These are phyloP conservation scores for Limnothrissa miodon DNA, from an alignment of 2,113 vertebrate species.

Conservation along the genomic window DNA sequence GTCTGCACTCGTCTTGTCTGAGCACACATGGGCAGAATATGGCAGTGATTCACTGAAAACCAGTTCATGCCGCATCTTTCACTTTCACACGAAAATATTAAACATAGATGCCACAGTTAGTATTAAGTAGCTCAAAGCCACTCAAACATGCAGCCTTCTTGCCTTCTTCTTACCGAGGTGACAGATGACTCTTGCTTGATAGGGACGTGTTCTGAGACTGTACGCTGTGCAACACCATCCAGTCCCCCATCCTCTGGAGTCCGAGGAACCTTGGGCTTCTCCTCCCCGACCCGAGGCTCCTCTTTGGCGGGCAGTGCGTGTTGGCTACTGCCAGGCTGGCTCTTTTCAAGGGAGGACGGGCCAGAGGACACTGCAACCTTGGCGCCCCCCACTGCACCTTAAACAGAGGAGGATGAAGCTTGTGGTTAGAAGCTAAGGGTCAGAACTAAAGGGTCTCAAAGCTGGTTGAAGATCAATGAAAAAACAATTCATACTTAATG, in stretches of 20 bases:
- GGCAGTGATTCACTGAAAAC: background rate
- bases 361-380: conserved; percentile 95
- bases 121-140: background rate
- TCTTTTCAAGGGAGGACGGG: conserved; percentile 86
- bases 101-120: background rate
- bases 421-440: conserved; percentile 83
- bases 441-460: conserved; percentile 1
- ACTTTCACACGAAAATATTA: background rate
- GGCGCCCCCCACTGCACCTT: conserved; percentile 99
- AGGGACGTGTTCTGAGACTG: conserved; percentile 79
- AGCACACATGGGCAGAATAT: background rate
- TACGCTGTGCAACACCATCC: conserved; percentile 79
- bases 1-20: too few species aligned
- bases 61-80: background rate
- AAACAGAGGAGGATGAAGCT: conserved; percentile 86
- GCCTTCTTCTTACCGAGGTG: conserved; percentile 73
- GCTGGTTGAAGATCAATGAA: background rate
- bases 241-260: conserved; percentile 77
- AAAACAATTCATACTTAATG: background rate
- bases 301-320: conserved; percentile 86
- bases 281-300: conserved; percentile 84
- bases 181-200: conserved; percentile 86
- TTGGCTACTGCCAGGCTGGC: conserved; percentile 86
- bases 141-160: background rate
- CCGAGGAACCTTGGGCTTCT: conserved; percentile 82